Evolutionary conservation across 2,888 invertebrate species (phyloP).

Genomic region (Noctua comes): DNA sequence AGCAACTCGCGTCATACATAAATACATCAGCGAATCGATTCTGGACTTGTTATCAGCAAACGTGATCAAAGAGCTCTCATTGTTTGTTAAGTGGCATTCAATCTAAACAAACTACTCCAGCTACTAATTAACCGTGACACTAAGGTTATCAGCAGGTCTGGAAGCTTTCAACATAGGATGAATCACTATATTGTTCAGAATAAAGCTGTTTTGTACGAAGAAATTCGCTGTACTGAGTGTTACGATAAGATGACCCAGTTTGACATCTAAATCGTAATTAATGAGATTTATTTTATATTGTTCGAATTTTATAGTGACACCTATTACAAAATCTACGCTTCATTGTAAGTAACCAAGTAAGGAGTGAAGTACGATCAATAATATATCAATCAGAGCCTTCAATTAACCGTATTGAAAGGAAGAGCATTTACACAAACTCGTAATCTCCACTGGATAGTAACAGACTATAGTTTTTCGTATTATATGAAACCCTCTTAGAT

Average conservation of each 20-base stretch:
- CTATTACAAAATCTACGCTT: background rate
- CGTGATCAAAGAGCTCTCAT: conserved; percentile 51
- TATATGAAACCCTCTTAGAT: background rate
- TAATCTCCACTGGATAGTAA: background rate
- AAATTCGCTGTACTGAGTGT: conserved; percentile 12
- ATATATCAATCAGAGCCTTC: background rate
- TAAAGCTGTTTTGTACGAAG: conserved; percentile 41
- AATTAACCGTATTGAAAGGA: background rate
- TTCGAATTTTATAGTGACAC: background rate
- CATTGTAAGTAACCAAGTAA: background rate
- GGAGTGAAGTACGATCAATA: conserved; percentile 4
- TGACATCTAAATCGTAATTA: conserved; percentile 15
- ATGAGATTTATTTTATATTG: conserved; percentile 27
- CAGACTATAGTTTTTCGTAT: background rate
- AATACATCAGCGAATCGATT: conserved; percentile 29
- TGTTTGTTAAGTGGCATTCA: conserved; percentile 38
- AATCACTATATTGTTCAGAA: conserved; percentile 49
- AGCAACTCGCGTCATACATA: conserved; percentile 26
- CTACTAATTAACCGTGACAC: conserved; percentile 50
- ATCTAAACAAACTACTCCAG: conserved; percentile 46
- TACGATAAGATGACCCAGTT: conserved; percentile 41
- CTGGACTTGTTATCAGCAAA: conserved; percentile 22
- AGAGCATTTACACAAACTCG: background rate
- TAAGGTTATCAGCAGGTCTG: conserved; percentile 55
- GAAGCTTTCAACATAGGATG: conserved; percentile 48